phyloP scores from a whole-genome alignment of 1,140 invertebrate genomes.

The Zaprionus ghesquierei region DNA sequence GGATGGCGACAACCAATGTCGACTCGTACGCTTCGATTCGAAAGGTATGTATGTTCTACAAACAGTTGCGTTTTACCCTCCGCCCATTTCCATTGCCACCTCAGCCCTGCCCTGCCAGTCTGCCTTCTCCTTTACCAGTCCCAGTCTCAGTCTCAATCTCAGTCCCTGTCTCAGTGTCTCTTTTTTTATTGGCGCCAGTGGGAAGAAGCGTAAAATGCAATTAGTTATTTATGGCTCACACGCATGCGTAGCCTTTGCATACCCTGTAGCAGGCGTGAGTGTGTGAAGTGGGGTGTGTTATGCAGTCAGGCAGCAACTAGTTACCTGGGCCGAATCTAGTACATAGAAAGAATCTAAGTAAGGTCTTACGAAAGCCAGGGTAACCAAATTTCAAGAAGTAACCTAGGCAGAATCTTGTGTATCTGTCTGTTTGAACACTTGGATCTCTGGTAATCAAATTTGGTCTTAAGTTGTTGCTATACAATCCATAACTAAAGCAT shows the following conservation, averaged over 20 bases:
- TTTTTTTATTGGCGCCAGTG: constrained; percentile 39
- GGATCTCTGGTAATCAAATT: neutral
- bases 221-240: constrained; percentile 74
- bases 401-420: neutral
- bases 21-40: constrained; percentile 88
- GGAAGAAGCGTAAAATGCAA: constrained; percentile 55
- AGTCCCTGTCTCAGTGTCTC: neutral
- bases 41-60: constrained; percentile 84
- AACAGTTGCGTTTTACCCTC: neutral
- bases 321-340: no score
- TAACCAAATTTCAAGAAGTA: no score
- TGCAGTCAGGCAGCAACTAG: no score
- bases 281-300: neutral
- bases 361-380: no score
- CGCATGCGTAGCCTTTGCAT: constrained; percentile 54
- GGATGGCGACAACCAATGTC: constrained; percentile 84
- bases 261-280: neutral
- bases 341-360: no score
- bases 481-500: neutral
- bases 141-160: neutral
- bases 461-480: neutral
- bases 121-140: neutral
- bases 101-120: neutral
- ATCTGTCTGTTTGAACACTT: neutral
- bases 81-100: neutral